Evolutionary conservation across 2,797 vertebrate species (phyloP).

Genomic region (Siniperca undulata): DNA sequence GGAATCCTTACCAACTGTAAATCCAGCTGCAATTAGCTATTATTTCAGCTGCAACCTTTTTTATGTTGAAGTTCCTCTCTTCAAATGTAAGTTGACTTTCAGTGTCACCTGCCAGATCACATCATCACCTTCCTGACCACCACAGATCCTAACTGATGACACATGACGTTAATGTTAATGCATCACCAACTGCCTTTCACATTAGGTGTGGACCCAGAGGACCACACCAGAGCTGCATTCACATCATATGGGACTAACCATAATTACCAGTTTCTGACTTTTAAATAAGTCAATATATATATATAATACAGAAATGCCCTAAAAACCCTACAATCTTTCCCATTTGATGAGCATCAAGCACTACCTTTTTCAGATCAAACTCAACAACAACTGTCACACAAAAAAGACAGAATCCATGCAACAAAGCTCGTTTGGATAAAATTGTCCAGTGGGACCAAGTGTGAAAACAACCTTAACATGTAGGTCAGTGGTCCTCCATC

Average conservation of each 20-base stretch:
- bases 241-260: neutral
- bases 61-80: neutral
- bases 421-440: neutral
- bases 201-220: neutral
- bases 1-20: neutral
- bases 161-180: neutral
- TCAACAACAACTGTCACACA: neutral
- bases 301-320: too few species aligned
- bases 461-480: slow-evolving; percentile 2
- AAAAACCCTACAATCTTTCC: too few species aligned
- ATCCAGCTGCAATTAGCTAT: neutral
- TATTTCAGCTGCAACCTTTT: too few species aligned
- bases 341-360: too few species aligned
- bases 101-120: neutral
- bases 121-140: neutral
- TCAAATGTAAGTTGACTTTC: neutral
- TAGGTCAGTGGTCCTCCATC: slow-evolving; percentile 27
- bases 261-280: neutral
- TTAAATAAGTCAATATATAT: neutral
- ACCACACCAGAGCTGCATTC: neutral
- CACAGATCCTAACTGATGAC: neutral
- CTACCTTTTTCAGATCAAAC: too few species aligned
- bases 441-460: neutral
- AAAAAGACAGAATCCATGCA: neutral
- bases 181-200: neutral